Evolutionary conservation across 2,888 invertebrate genomes (phyloP).

Genomic region (Heliconius cydno): DNA sequence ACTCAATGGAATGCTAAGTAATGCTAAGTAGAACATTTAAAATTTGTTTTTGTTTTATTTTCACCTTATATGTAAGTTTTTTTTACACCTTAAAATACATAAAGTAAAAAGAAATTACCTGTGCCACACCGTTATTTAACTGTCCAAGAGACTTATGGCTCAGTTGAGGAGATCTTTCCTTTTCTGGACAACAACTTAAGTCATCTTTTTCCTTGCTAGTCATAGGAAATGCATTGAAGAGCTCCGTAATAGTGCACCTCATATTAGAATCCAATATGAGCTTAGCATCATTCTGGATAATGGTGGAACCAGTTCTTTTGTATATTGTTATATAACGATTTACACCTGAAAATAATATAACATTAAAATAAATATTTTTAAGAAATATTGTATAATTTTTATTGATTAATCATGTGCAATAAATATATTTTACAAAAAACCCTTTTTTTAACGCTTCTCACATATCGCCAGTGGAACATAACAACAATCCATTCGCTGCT

Average conservation of each 20-base stretch:
- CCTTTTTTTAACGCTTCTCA: too few relatives aligned
- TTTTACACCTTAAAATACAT: neutral
- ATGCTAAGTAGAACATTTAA: neutral
- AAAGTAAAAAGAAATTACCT: conserved; percentile 59
- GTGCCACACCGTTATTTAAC: conserved; percentile 87
- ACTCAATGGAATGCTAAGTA: too few relatives aligned
- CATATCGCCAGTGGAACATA: too few relatives aligned
- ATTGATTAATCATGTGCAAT: neutral
- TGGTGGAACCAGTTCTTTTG: conserved; percentile 87
- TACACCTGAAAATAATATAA: conserved; percentile 73
- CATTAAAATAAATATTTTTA: neutral
- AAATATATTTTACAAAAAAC: neutral
- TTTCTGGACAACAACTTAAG: conserved; percentile 86
- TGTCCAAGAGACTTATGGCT: conserved; percentile 85
- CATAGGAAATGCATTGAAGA: conserved; percentile 87
- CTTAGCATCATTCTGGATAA: conserved; percentile 86
- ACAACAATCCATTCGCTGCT: too few relatives aligned
- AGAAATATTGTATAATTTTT: too few relatives aligned
- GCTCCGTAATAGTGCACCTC: conserved; percentile 84
- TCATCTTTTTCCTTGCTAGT: conserved; percentile 88
- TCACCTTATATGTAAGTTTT: neutral
- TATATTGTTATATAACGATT: conserved; percentile 87
- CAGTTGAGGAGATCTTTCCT: conserved; percentile 83
- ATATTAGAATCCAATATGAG: conserved; percentile 86
- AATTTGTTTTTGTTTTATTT: neutral